phyloP scores from a whole-genome alignment of 2,888 invertebrate genomes.

The Trichopoda pennipes region DNA sequence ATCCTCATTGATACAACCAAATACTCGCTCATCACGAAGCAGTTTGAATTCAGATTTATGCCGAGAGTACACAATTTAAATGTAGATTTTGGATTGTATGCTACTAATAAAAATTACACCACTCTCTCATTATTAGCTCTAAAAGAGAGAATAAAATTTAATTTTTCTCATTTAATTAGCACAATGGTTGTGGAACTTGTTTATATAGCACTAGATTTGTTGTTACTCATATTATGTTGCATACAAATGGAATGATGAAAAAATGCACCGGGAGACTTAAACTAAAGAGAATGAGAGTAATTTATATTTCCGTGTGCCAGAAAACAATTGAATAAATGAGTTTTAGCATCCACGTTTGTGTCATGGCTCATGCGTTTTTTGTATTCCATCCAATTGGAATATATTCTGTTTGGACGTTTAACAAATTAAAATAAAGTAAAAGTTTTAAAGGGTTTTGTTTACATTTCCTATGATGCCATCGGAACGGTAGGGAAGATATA shows the following conservation, averaged over 20 bases:
- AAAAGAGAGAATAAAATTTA: too few species aligned
- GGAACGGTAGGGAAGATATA: too few species aligned
- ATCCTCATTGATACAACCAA: conserved; percentile 18
- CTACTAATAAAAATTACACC: neutral
- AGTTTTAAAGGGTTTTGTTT: too few species aligned
- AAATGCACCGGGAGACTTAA: neutral
- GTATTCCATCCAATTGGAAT: too few species aligned
- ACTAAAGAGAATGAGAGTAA: conserved; percentile 1
- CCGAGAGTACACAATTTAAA: conserved; percentile 4
- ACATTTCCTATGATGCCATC: too few species aligned
- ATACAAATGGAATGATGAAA: neutral
- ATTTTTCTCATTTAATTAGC: neutral
- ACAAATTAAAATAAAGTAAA: too few species aligned
- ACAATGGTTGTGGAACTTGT: conserved; percentile 48
- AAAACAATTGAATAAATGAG: too few species aligned
- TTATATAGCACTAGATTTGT: conserved; percentile 39
- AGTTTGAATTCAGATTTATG: conserved; percentile 10
- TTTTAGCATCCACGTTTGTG: too few species aligned
- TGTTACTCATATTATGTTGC: neutral
- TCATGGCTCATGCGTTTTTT: too few species aligned
- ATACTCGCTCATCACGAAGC: neutral
- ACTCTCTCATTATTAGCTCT: neutral
- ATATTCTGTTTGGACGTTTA: too few species aligned
- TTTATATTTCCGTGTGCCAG: neutral
- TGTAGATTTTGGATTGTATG: neutral